Evolutionary conservation across 2,888 invertebrate species (phyloP).

Genomic region (Aleiodes alternator): DNA sequence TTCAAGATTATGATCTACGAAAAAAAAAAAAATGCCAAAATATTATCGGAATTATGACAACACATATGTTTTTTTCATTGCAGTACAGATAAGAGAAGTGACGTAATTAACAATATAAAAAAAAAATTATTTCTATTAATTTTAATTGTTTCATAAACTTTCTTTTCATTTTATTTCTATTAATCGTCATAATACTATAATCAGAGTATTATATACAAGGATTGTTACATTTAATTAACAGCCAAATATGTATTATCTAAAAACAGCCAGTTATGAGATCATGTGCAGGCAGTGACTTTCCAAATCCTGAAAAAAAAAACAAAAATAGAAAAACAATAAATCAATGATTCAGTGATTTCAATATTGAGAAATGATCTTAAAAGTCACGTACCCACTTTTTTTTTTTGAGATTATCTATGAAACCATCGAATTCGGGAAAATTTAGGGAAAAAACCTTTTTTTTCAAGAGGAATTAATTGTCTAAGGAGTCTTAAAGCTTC

Average conservation of each 20-base stretch:
- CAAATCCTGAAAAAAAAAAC: background rate
- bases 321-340: background rate
- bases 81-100: no score
- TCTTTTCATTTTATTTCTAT: background rate
- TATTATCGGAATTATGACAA: no score
- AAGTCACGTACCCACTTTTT: background rate
- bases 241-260: conserved; percentile 5
- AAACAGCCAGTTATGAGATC: conserved; percentile 16
- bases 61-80: no score
- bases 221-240: background rate
- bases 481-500: no score
- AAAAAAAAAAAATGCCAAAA: no score
- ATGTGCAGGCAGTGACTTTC: background rate
- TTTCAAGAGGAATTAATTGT: no score
- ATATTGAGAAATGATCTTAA: background rate
- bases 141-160: background rate
- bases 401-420: background rate
- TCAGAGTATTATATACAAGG: background rate
- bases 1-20: no score
- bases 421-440: background rate
- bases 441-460: no score
- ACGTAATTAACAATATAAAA: background rate
- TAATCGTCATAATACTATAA: conserved; percentile 10
- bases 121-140: background rate
- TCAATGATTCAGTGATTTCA: background rate